Evolutionary conservation across 1,140 invertebrate species (phyloP), one percentile per base, ranked within the genome.

Genomic region (Steinernema khuongi): DNA sequence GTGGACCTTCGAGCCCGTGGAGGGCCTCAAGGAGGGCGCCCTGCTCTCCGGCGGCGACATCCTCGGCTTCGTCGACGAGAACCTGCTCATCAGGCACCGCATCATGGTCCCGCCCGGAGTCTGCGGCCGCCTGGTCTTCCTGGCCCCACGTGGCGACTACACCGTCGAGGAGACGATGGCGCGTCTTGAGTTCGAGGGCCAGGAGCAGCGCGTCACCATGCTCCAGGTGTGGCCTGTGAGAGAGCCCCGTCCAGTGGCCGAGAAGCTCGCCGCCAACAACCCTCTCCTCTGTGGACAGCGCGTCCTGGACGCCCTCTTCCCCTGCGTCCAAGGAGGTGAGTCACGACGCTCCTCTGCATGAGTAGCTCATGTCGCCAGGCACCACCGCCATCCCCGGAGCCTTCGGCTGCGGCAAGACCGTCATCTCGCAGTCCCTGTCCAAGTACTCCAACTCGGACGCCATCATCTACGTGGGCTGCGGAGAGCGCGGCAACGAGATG

Each of bases 391-490:
- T 66, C 26, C 29, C 43, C 33, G 73, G 96, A 14, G 92, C 93
- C 85, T 94, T 94, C 83, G 92, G 92, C 82, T 99, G 96, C 88
- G 96, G 96, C 77, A 99, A 99, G 89, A 99, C 96, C 88, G 96
- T 98, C 77, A 98, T 99, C 84, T 96, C 94, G 0, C 94, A 97
- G 88, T 93, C 96, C 4, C 88, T 99, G 73, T 97, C 95, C 77
- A 99, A 99, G 87, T 99, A 96, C 88, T 97, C 95, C 81, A 99
- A 99, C 88, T 96, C 94, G 74, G 95, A 99, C 88, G 94, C 97
- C 79, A 98, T 99, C 86, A 89, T 99, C 85, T 98, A 98, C 87
- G 96, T 98, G 33, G 96, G 96, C 79, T 99, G 96, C 86, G 92
- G 92, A 73, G 91, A 93, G 81, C 88, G 92, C 88, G 91, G 91